Percentiles rank a stretch among this genome's conserved stretches.
Evolutionary conservation across 1,140 invertebrate genomes (phyloP).

Genomic region (Drosophila pruinosa): DNA sequence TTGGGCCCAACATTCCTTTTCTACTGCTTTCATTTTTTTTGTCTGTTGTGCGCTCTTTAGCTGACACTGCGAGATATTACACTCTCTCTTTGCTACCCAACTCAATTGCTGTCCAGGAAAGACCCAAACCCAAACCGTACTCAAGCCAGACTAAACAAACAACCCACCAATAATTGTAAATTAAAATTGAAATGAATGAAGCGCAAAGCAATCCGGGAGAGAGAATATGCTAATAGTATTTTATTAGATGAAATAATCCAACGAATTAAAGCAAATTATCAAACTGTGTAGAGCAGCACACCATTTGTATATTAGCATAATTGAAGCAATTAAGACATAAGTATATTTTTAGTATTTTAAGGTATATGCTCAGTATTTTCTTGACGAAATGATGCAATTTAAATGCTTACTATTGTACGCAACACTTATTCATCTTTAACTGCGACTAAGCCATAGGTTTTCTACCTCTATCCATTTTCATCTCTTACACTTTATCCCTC

Average conservation of each 20-base stretch:
- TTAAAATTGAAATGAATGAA: constrained; percentile 75
- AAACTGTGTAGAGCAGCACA: neutral
- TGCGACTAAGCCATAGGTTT: neutral
- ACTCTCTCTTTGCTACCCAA: neutral
- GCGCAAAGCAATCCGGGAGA: too few relatives aligned
- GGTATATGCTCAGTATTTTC: too few relatives aligned
- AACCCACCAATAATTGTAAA: constrained; percentile 74
- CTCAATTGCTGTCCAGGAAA: neutral
- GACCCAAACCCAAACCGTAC: constrained; percentile 7
- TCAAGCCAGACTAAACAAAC: constrained; percentile 12
- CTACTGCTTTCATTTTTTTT: neutral
- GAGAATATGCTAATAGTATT: too few relatives aligned
- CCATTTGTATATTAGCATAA: too few relatives aligned
- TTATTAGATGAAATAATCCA: neutral
- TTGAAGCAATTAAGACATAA: neutral
- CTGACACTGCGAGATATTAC: constrained; percentile 23
- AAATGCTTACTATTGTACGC: too few relatives aligned
- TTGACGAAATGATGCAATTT: too few relatives aligned
- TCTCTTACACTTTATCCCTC: neutral
- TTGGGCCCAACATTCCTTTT: constrained; percentile 29
- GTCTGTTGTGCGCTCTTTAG: constrained; percentile 7
- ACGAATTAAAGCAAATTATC: neutral
- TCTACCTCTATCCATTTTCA: neutral
- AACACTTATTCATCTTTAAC: neutral
- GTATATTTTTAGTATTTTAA: neutral